Evolutionary conservation across 1,140 invertebrate species (phyloP), one percentile per base, ranked within the genome.

Genomic region (Drosophila gunungcola): DNA sequence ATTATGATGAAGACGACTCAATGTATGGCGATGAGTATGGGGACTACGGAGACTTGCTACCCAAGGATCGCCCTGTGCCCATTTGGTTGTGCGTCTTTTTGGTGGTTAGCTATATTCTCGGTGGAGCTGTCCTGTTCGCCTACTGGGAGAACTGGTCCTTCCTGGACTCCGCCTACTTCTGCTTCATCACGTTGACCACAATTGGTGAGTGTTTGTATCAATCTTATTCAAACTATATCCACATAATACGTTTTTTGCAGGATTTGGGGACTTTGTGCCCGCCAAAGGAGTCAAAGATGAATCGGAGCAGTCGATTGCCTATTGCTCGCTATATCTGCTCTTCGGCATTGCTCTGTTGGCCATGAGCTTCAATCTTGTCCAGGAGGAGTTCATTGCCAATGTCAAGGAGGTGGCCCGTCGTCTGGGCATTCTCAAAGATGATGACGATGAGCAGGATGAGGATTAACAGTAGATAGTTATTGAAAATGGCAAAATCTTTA

Each of bases 311-410:
- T 96, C 96, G 41, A 97, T 99, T 68, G 97, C 98, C 0, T 95
- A 99, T 16, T 98, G 97, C 86, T 97, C 97, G 0, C 92, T 99
- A 46, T 99, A 99, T 93, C 93, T 99, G 60, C 94, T 99, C 11
- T 98, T 98, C 91, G 98, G 98, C 6, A 99, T 99, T 92, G 98
- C 98, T 0, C 94, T 99, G 32, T 93, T 99, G 54, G 98, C 98
- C 21, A 99, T 99, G 99, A 98, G 97, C 88, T 99, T 99, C 93
- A 99, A 99, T 93, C 94, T 99, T 73, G 98, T 99, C 21, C 97
- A 98, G 92, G 97, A 98, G 90, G 96, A 98, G 92, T 97, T 98
- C 4, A 97, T 97, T 72, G 96, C 95, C 51, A 96, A 97, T 80
- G 97, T 98, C 0, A 97, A 97, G 86, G 94, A 95, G 41, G 94